Evolutionary conservation across 2,888 invertebrate species (phyloP).

Genomic region (Lamellibrachia satsuma): DNA sequence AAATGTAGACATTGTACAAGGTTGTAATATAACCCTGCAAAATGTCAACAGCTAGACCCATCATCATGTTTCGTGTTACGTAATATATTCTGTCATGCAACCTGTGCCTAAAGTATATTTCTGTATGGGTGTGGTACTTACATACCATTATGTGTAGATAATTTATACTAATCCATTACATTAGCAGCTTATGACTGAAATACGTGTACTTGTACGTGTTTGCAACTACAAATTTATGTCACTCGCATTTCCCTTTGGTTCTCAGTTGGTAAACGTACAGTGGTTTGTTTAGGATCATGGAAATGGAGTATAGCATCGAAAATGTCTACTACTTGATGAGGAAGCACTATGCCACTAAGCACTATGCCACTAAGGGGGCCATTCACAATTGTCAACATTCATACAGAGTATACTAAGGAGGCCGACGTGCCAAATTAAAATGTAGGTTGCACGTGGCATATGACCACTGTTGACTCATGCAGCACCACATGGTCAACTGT

Average conservation of each 20-base stretch:
- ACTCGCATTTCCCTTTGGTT: not conserved
- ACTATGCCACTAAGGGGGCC: not conserved
- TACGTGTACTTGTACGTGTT: not conserved
- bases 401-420: too few species aligned
- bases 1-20: not conserved
- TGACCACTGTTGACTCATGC: too few species aligned
- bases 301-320: not conserved
- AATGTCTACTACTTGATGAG: not conserved
- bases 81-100: not conserved
- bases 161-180: not conserved
- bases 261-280: not conserved
- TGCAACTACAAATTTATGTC: not conserved
- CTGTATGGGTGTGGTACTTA: not conserved
- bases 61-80: not conserved
- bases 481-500: too few species aligned
- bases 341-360: not conserved
- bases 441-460: too few species aligned
- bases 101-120: not conserved
- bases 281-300: not conserved
- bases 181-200: not conserved
- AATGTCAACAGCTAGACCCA: not conserved
- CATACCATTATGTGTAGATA: not conserved
- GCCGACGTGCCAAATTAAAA: too few species aligned
- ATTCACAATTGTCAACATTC: too few species aligned
- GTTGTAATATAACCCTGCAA: not conserved